Evolutionary conservation across 1,140 invertebrate genomes (phyloP), one percentile per base, ranked within the genome.

Genomic region (Aphelenchoides besseyi): DNA sequence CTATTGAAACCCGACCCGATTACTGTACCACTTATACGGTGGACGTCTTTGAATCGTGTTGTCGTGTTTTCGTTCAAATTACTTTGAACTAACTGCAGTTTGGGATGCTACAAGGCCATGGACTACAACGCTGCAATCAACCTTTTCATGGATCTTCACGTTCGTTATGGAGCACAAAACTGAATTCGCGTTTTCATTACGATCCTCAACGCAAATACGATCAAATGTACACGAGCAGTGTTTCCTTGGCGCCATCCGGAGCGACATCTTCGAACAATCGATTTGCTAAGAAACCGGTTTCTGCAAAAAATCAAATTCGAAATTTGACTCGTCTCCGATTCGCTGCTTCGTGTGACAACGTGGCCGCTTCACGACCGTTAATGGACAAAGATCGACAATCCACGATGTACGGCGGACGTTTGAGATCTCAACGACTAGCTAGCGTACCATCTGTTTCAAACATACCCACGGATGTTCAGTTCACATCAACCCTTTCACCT

Each of bases 51-150:
- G n/a, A n/a, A n/a, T n/a, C n/a, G n/a, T n/a, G n/a, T n/a, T n/a
- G n/a, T n/a, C n/a, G n/a, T n/a, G n/a, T n/a, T n/a, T n/a, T n/a
- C n/a, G n/a, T n/a, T n/a, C n/a, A n/a, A n/a, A n/a, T n/a, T n/a
- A n/a, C n/a, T n/a, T n/a, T n/a, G n/a, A n/a, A n/a, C n/a, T n/a
- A n/a, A n/a, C n/a, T n/a, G n/a, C n/a, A n/a, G n/a, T n/a, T n/a
- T n/a, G n/a, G n/a, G n/a, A n/a, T n/a, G n/a, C n/a, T n/a, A n/a
- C n/a, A n/a, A n/a, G n/a, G n/a, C 55, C 5, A 59, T 23, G 5
- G 55, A 28, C 55, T 59, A 5, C 55, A 5, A 59, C 55, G 55
- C 55, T 18, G 18, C 55, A 59, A 59, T 33, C 55, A 59, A 33
- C 5, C 5, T 28, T 23, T 59, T 28, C 55, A 59, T 23, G 55